phyloP scores from a whole-genome alignment of 2,888 invertebrate genomes.

The Apodemia hepburni region DNA sequence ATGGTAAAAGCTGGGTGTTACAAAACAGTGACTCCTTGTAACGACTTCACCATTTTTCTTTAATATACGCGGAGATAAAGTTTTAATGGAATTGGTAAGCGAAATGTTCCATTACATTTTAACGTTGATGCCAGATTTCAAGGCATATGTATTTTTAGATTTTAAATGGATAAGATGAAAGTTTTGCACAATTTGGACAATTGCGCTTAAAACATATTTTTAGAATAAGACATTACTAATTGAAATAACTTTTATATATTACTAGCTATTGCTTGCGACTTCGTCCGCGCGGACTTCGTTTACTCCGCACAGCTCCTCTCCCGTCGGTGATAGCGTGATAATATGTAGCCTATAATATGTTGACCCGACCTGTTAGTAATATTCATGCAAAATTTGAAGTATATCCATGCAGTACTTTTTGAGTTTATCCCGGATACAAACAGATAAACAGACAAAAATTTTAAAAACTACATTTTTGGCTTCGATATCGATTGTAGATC shows the following conservation, averaged over 20 bases:
- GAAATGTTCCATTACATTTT: slow-evolving; percentile 21
- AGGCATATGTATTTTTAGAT: slow-evolving; percentile 19
- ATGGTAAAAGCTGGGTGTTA: slow-evolving; percentile 35
- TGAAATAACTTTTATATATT: background rate
- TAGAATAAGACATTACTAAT: background rate
- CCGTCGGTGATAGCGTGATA: no score
- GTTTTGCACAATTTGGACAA: slow-evolving; percentile 1
- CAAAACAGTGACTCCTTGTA: slow-evolving; percentile 34
- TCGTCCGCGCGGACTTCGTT: no score
- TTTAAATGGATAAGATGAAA: slow-evolving; percentile 11
- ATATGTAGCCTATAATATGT: no score
- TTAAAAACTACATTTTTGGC: no score
- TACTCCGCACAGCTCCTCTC: no score
- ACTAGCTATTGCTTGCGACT: no score
- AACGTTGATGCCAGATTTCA: slow-evolving; percentile 14
- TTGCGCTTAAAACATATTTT: background rate
- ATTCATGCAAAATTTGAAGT: no score
- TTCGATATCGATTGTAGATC: no score
- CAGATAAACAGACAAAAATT: no score
- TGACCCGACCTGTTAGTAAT: no score
- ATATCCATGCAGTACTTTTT: no score
- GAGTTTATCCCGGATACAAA: no score
- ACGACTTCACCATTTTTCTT: slow-evolving; percentile 35
- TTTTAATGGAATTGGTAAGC: slow-evolving; percentile 25
- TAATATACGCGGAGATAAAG: slow-evolving; percentile 26